These are phyloP conservation scores for Drosophila mimetica DNA, from an alignment of 2,888 invertebrate genomes.

Conservation along the genomic window DNA sequence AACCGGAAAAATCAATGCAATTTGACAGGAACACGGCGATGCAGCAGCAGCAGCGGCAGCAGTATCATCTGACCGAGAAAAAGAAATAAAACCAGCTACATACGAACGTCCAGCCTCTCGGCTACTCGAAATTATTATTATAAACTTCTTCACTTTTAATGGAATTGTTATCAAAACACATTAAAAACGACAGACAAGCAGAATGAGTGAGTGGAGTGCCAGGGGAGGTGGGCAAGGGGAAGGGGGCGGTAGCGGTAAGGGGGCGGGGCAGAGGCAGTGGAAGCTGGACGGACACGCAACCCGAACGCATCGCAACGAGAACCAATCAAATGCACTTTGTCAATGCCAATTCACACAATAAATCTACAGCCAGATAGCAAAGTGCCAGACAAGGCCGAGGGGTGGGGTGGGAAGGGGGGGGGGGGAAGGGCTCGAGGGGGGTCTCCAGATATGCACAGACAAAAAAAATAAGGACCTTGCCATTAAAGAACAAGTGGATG, in stretches of 20 bases:
- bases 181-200: constrained; percentile 59
- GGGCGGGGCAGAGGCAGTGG: constrained; percentile 2
- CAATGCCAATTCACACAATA: constrained; percentile 83
- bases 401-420: neutral
- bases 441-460: constrained; percentile 5
- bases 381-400: constrained; percentile 33
- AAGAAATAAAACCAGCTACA: constrained; percentile 12
- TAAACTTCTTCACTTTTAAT: constrained; percentile 82
- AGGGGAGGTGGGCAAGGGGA: neutral
- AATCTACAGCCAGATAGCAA: constrained; percentile 81
- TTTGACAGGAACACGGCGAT: constrained; percentile 61
- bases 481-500: too few species aligned
- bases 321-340: constrained; percentile 82
- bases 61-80: constrained; percentile 11
- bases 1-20: constrained; percentile 65
- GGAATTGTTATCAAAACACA: constrained; percentile 81
- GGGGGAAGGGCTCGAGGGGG: constrained; percentile 5
- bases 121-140: constrained; percentile 78
- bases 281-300: constrained; percentile 25
- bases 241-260: neutral
- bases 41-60: constrained; percentile 29
- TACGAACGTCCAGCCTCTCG: constrained; percentile 31
- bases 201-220: constrained; percentile 23
- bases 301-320: constrained; percentile 53
- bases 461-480: too few species aligned